Base-by-base conservation (phyloP, 2,797 vertebrate genomes). In the Myripristis murdjan region DNA sequence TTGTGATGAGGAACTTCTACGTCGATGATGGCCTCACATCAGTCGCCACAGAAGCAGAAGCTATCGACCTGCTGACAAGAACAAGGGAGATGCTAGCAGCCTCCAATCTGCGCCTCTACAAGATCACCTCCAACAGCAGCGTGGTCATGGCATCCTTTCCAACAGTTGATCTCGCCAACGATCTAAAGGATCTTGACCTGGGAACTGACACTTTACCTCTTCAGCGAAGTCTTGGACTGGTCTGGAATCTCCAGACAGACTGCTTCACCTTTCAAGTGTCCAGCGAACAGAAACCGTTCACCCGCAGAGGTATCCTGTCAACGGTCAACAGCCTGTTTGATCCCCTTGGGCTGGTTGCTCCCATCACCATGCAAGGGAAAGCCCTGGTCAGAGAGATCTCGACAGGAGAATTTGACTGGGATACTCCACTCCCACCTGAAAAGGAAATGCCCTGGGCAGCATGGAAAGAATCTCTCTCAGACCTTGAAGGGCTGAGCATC, bases 321-420 rank as follows among this genome's bases (percentile, higher is more conserved):
- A 74, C 59, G 0, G 76, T 82, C 0, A 84, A 81, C 23, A 73
- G 77, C 4, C 7, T 83, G 8, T 83, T 43, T 0, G 53, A 82
- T 15, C 71, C 68, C 0, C 20, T 83, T 11, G 75, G 82, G 0
- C 73, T 80, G 7, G 60, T 55, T 0, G 55, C 73, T n/a, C 72
- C 81, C 2, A 28, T 81, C 6, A 56, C 28, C 8, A 66, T 71
- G 3, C 56, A 60, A 12, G 69, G 69, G 0, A 77, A 76, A 10
- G 64, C 78, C 6, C 10, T 79, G 0, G 9, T 78, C 7, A 14
- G 44, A 12, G 71, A 78, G 1, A 1, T 78, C 1, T 68, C 59
- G 7, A 16, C 64, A 1, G 68, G 1, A 15, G 2, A 0, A n/a
- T n/a, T n/a, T n/a, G 65, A 79, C 0, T 85, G 73, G 76, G 76